Evolutionary conservation across 2,113 vertebrate species (phyloP), one percentile per base, ranked within the genome.

Genomic region (Camelus bactrianus): DNA sequence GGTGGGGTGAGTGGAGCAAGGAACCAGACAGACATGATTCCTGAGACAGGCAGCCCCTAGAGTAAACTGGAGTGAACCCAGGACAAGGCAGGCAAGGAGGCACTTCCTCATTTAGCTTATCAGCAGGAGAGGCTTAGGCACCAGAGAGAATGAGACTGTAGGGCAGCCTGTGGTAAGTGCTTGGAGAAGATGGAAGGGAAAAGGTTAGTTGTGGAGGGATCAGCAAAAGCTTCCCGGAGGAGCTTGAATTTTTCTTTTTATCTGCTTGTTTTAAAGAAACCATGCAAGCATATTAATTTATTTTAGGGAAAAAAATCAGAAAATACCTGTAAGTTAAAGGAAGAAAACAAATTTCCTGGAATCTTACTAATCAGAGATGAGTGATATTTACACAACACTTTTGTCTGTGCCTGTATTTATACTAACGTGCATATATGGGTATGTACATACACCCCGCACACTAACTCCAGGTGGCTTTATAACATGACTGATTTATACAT

Each of bases 241-340:
- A 65, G 32, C 58, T 75, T 85, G 52, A 6, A 3, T 48, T 72
- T 62, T 84, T 35, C 26, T 86, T 77, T 88, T 80, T 82, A 89
- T 52, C 54, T 69, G 20, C 26, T 94, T 72, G 32, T 87, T 52
- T 88, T 70, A 88, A 95, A 67, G 76, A 85, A 84, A 90, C 72
- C 69, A 86, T 56, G 52, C 24, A 79, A 54, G 38, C 48, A 60
- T n/a, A 38, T 70, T 60, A 86, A 32, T 90, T 95, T 80, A 84
- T 73, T 56, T 32, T 52, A 54, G 46, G 20, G 32, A 10, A 42
- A 88, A 84, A 89, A 75, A 80, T 30, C 8, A 62, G 64, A 95
- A 94, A 96, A 52, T 42, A 35, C 14, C 38, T 20, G 46, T 84
- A 84, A 79, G 20, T 82, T 89, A 67, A 77, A 91, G 93, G 69